Evolutionary conservation across 2,888 invertebrate species (phyloP), one percentile per base, ranked within the genome.

Genomic region (Caenorhabditis becei): DNA sequence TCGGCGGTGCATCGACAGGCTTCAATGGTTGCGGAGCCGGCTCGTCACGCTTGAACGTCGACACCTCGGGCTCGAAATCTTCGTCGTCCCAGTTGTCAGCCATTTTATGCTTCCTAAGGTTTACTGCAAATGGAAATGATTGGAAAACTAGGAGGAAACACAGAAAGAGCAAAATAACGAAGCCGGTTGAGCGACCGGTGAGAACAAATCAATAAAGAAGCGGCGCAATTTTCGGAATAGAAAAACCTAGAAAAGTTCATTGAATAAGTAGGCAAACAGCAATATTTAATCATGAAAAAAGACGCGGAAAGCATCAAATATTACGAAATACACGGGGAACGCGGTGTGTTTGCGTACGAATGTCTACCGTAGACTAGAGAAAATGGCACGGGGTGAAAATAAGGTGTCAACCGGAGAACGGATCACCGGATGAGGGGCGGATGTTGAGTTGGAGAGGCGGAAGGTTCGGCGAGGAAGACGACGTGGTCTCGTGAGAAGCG

Each of bases 21-120:
- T 53, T 61, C 23, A 59, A 58, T 1, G 69, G 56, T 16, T 62
- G 72, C 18, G 66, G 70, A 16, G 49, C 72, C 4, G 67, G 62
- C 24, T 72, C 75, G 5, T 35, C 61, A 16, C 61, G 74, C 51
- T 70, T 67, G 56, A 80, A 75, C n/a, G 83, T 72, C 14, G 84
- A 74, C 37, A 82, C 56, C 37, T 87, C 86, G 18, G 84, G 82
- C 71, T 85, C 86, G 65, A 87, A 87, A 54, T 87, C 87, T 28
- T 87, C 87, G 56, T 83, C 87, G 70, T 87, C 87, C 84, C 44
- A 71, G 66, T 67, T 69, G 20, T 65, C 69, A 23, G 59, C 54
- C 67, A 61, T 61, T 56, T 2, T 51, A 24, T 54, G 54, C 47
- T 71, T 44, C 53, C 53, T 71, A 61, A 16, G 18, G 47, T 18